phyloP scores from a whole-genome alignment of 2,888 invertebrate species.

The Epinotia nisella region DNA sequence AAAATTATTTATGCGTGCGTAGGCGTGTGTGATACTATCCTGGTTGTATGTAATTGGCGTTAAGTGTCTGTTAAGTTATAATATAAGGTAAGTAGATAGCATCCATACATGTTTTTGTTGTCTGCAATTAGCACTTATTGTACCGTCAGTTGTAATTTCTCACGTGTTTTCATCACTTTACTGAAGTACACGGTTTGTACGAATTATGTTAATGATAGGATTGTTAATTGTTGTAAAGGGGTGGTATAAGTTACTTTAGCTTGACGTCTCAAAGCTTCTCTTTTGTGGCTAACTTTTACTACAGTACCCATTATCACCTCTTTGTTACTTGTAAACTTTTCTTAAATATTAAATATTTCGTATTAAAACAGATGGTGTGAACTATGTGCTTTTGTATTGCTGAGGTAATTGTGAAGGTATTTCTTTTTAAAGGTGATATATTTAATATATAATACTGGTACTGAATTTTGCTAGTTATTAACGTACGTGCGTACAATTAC shows the following conservation, averaged over 20 bases:
- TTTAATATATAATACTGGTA: too few species aligned
- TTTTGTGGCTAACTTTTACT: slow-evolving; percentile 1
- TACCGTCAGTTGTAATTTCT: slow-evolving; percentile 65
- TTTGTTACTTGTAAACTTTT: neutral
- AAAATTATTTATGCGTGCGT: slow-evolving; percentile 44
- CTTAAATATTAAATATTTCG: neutral
- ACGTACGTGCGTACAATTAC: too few species aligned
- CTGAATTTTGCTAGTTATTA: too few species aligned
- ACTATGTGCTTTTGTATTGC: neutral
- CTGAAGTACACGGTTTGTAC: slow-evolving; percentile 52
- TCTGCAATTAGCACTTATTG: slow-evolving; percentile 74
- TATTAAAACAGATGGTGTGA: neutral
- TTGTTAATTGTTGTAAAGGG: slow-evolving; percentile 49
- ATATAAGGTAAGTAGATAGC: slow-evolving; percentile 78
- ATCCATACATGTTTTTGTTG: slow-evolving; percentile 68
- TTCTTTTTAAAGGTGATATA: too few species aligned
- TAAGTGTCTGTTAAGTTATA: slow-evolving; percentile 81
- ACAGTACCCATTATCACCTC: neutral
- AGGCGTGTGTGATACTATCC: slow-evolving; percentile 47
- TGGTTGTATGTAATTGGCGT: slow-evolving; percentile 72
- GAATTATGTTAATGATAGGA: slow-evolving; percentile 66
- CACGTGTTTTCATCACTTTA: slow-evolving; percentile 57
- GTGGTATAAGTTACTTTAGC: slow-evolving; percentile 12
- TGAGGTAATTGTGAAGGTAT: neutral
- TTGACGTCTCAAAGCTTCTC: slow-evolving; percentile 28